Base-by-base conservation (phyloP, 2,113 vertebrate genomes). In the Gobio gobio region DNA sequence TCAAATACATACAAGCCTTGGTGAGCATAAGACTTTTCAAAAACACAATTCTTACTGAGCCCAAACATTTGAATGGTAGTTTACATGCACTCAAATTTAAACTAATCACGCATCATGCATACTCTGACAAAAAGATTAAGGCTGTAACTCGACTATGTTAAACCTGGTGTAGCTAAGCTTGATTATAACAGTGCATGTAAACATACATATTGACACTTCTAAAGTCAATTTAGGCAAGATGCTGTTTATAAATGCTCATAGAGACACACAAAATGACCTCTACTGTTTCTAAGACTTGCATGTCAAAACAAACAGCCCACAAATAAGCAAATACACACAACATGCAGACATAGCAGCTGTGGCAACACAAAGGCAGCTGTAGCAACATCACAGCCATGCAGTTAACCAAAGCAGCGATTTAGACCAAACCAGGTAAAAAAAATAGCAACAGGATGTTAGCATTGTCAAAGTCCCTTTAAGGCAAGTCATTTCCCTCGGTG, bases 311-410 rank as follows among this genome's bases (percentile, higher is more conserved):
- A 83, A 72, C 54, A 59, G 18, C 36, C 68, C 51, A 49, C 54
- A 43, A 78, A 78, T 43, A 61, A 33, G 74, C 49, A 76, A 76
- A 76, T 56, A 54, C n/a, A n/a, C 26, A 83, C 40, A 54, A 80
- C 78, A 81, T 9, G 47, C 70, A 83, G n/a, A 47, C 40, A 47
- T 18, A 22, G 70, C 82, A 74, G 82, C 82, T 83, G 82, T 49
- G 51, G 29, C 33, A 74, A 72, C 36, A 83, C 33, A 61, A 40
- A 20, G 54, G 56, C 66, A 43, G 33, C 40, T 63, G 76, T 78
- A 22, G 56, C 33, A 78, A 78, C 76, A 78, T 59, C 76, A 59
- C 76, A 78, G 22, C 76, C 36, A 78, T 58, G 56, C 14, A 24
- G 56, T 78, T 61, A 78, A 74, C 58, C 66, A 73, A 10, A 74